These are phyloP conservation scores for Nycticebus coucang DNA, from an alignment of 2,113 vertebrate genomes.

Conservation along the genomic window DNA sequence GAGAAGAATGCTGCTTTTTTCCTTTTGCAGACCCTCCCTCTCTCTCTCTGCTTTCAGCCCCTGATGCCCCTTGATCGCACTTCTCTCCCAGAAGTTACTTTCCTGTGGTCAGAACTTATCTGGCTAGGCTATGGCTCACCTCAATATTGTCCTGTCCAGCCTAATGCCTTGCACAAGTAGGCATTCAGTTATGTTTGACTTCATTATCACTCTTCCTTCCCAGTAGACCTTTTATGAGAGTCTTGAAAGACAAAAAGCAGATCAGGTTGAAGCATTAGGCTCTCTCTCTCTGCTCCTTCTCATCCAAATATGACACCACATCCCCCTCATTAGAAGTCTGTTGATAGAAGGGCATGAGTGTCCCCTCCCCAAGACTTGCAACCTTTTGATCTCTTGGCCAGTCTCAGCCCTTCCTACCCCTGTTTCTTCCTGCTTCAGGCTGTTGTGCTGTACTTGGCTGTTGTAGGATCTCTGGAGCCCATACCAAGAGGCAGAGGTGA, in stretches of 20 bases:
- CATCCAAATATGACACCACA: not conserved
- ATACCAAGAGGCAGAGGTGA: not conserved
- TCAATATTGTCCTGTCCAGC: not conserved
- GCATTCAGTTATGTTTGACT: not conserved
- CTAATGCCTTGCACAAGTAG: accelerated
- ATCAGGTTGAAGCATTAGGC: not conserved
- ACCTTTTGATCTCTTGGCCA: not conserved
- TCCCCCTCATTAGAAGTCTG: not conserved
- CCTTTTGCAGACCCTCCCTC: not conserved
- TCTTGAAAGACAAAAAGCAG: conserved; percentile 6
- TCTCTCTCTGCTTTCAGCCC: not conserved
- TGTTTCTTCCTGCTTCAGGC: not conserved
- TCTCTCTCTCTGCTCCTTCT: not conserved
- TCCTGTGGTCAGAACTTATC: not conserved
- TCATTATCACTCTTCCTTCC: not conserved
- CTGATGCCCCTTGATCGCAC: not conserved
- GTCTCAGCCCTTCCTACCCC: not conserved
- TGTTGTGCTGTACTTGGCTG: not conserved
- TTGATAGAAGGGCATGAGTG: not conserved
- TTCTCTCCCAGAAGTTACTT: not conserved
- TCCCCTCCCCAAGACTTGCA: not conserved
- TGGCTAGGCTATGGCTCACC: not conserved
- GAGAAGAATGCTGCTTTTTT: not conserved
- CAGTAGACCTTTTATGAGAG: not conserved
- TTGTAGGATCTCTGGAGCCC: not conserved